Evolutionary conservation across 2,113 vertebrate species (phyloP).

Genomic region (Ameiurus melas): DNA sequence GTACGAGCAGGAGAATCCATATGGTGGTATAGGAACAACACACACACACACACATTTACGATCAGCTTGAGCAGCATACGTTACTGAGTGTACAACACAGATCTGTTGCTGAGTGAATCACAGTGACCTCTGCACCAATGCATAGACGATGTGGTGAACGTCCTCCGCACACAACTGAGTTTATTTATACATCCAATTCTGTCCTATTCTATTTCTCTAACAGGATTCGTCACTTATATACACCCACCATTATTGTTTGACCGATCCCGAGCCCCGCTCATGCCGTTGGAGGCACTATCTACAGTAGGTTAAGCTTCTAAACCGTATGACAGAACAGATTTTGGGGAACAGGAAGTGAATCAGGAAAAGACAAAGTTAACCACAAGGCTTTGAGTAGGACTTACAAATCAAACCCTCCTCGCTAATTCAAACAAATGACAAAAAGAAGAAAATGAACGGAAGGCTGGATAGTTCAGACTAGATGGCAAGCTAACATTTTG

Average conservation of each 20-base stretch:
- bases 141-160: neutral
- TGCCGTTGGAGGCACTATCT: neutral
- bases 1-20: slow-evolving; percentile 23
- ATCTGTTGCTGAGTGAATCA: slow-evolving; percentile 1
- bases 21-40: neutral
- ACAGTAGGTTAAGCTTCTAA: neutral
- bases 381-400: neutral
- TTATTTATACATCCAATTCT: neutral
- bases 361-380: neutral
- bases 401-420: neutral
- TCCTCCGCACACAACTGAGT: neutral
- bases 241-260: neutral
- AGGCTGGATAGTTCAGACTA: no score
- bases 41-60: slow-evolving; percentile 14
- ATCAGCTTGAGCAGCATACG: slow-evolving; percentile 28
- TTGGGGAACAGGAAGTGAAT: neutral
- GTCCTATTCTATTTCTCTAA: neutral
- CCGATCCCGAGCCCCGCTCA: neutral
- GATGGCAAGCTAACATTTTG: no score
- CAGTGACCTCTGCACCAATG: neutral
- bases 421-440: neutral
- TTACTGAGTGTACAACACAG: neutral
- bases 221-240: no score
- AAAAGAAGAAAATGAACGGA: no score
- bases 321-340: neutral